Evolutionary conservation across 2,888 invertebrate genomes (phyloP), one percentile per base, ranked within the genome.

Genomic region (Brassicogethes aeneus): DNA sequence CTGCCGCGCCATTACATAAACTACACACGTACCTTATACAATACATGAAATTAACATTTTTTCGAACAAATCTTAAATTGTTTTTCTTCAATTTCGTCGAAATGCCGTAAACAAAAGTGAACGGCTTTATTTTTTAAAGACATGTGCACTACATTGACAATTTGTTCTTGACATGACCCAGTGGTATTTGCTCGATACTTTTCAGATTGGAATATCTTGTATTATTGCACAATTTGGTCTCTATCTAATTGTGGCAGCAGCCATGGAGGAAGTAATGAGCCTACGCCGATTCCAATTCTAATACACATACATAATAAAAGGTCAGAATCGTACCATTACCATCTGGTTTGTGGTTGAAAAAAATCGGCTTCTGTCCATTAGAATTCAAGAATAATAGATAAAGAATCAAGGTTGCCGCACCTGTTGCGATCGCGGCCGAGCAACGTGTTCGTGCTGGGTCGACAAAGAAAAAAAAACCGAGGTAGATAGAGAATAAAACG

Each of bases 371-470:
- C 50, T 50, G 48, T 43, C 45, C 44, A 48, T 44, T 53, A 49
- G 45, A 50, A 52, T 53, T 47, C 46, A 47, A 48, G 42, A 45
- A 46, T 45, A 52, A 49, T 52, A 51, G 51, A 46, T 7, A 23
- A 45, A 47, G 48, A 54, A 54, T 48, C 51, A 48, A 52, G 50
- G 50, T 41, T 51, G 44, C 50, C 47, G 50, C 53, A 54, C 53
- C 53, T 54, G 53, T 51, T 48, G 39, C 49, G 47, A 47, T 37
- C 15, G 40, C 38, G 34, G 43, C 42, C 47, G 50, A 46, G 34
- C 41, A 23, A 32, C 14, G 29, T n/a, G 34, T 34, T 45, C 46
- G 46, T 36, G 13, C 23, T 16, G 7, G 15, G 38, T 43, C 46
- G 46, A 16, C 35, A 17, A 35, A 16, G 23, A 10, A 23, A 23